phyloP scores from a whole-genome alignment of 2,113 vertebrate species.

The Aegypius monachus region DNA sequence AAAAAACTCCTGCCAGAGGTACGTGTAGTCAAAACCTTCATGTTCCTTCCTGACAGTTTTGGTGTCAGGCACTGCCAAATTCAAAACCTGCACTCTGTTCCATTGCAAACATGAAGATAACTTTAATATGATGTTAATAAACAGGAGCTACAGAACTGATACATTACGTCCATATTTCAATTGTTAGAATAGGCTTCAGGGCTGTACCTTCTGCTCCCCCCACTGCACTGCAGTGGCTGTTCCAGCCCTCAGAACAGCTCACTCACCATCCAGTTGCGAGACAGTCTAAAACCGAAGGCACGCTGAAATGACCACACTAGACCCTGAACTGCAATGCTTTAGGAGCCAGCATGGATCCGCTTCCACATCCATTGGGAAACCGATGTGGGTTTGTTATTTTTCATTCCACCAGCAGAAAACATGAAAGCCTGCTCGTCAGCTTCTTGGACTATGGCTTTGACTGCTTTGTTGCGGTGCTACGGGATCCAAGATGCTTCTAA shows the following conservation, averaged over 20 bases:
- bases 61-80: neutral
- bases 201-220: neutral
- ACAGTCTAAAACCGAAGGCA: neutral
- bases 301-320: neutral
- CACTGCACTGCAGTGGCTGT: neutral
- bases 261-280: neutral
- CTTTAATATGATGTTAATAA: neutral
- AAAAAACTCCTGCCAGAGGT: neutral
- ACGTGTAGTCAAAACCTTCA: neutral
- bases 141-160: neutral
- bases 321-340: neutral
- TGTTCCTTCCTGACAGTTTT: neutral
- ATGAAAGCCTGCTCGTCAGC: neutral
- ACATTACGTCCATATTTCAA: neutral
- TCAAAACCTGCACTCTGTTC: neutral
- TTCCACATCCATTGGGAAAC: neutral
- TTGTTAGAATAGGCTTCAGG: too few species aligned
- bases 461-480: neutral
- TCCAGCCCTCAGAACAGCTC: neutral
- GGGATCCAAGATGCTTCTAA: neutral
- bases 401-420: neutral
- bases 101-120: neutral
- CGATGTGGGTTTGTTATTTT: neutral
- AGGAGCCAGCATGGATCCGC: neutral
- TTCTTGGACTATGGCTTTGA: neutral